A percentile compares a stretch with the other conserved stretches of the same genome.
These are phyloP conservation scores for Equus przewalskii DNA, from an alignment of 2,113 vertebrate species.

Conservation along the genomic window DNA sequence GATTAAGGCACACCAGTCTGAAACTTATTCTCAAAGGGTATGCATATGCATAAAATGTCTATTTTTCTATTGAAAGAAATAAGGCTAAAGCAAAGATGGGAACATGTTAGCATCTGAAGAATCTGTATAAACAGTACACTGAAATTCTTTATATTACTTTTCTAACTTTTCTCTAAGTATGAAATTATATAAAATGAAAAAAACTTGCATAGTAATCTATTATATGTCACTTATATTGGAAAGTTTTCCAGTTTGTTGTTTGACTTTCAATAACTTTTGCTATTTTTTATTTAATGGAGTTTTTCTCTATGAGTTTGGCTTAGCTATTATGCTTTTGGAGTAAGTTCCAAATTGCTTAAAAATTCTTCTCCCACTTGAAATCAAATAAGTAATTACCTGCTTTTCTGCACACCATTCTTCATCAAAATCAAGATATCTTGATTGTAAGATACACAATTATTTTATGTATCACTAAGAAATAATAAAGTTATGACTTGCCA, in stretches of 20 bases:
- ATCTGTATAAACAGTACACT: not conserved
- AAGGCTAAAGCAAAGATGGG: not conserved
- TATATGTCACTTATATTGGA: not conserved
- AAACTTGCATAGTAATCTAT: not conserved
- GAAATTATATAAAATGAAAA: not conserved
- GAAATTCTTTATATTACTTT: not conserved
- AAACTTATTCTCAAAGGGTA: not conserved
- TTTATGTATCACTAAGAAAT: not conserved
- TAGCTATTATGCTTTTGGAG: not conserved
- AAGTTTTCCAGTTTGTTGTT: not conserved
- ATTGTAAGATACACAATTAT: not conserved
- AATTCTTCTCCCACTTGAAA: not conserved
- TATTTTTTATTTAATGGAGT: not conserved
- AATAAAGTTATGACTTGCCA: not conserved
- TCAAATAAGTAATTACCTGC: not conserved
- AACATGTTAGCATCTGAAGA: not conserved
- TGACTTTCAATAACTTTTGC: not conserved
- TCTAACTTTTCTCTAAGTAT: not conserved
- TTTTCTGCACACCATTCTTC: not conserved
- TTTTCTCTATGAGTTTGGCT: not conserved
- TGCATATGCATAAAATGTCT: not conserved
- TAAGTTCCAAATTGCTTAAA: not conserved
- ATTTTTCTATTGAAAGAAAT: not conserved
- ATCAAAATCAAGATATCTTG: not conserved
- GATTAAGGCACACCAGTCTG: not conserved